A percentile compares a stretch with the other conserved stretches of the same genome.
Conservation (phyloP, 2,888 invertebrate genomes). For the Galerucella nymphaeae region DNA sequence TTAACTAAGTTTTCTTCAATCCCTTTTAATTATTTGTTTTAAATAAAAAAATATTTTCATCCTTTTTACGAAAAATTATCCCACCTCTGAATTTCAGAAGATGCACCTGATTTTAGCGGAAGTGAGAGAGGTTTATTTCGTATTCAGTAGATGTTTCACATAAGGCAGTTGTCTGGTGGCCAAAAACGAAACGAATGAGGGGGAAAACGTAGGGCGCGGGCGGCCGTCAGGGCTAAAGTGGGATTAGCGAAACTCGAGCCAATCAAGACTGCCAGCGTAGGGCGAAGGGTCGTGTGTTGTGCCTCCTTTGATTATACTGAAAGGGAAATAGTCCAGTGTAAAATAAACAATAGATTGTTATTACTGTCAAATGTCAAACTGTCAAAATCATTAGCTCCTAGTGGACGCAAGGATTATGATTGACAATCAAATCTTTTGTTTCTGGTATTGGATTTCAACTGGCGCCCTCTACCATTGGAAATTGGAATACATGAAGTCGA, state of each 20-base stretch:
- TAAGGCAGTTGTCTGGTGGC: constrained; percentile 52
- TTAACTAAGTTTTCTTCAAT: no score
- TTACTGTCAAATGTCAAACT: no score
- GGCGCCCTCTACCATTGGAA: no score
- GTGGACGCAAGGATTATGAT: no score
- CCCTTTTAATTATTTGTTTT: no score
- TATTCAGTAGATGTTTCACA: constrained; percentile 36
- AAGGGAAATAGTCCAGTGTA: constrained; percentile 37
- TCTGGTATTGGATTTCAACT: no score
- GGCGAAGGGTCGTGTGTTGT: constrained; percentile 54
- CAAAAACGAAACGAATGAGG: constrained; percentile 23
- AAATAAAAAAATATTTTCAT: background rate
- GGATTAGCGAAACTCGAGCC: constrained; percentile 78
- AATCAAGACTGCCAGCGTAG: constrained; percentile 68
- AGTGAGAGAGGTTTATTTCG: constrained; percentile 14
- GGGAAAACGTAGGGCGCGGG: constrained; percentile 66
- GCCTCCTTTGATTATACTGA: constrained; percentile 51
- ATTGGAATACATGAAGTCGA: no score
- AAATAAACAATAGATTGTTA: background rate
- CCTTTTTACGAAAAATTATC: background rate
- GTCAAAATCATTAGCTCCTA: no score
- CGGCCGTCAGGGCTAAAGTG: constrained; percentile 75
- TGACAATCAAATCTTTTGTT: no score
- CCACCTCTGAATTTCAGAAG: constrained; percentile 24
- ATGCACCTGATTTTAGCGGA: constrained; percentile 22